Conservation (phyloP, 2,113 vertebrate genomes). For the Nannobrachium achirus region DNA sequence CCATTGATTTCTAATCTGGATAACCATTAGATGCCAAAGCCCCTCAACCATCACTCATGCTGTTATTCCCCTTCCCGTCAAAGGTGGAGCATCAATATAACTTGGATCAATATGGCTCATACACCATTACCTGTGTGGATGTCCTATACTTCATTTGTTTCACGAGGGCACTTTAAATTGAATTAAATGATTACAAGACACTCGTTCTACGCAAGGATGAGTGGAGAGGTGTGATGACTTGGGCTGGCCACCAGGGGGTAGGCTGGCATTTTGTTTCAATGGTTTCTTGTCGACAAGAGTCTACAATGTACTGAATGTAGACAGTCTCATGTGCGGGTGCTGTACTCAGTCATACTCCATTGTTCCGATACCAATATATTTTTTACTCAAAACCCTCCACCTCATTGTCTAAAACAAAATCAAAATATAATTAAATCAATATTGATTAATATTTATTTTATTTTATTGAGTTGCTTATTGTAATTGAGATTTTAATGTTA, state of each 20-base stretch:
- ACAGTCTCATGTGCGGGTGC: too few relatives aligned
- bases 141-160: conserved; percentile 48
- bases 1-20: conserved; percentile 64
- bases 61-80: conserved; percentile 46
- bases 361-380: too few relatives aligned
- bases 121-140: conserved; percentile 49
- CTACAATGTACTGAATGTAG: too few relatives aligned
- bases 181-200: conserved; percentile 43
- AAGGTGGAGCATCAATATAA: conserved; percentile 44
- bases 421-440: too few relatives aligned
- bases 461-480: too few relatives aligned
- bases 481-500: too few relatives aligned
- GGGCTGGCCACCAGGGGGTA: conserved; percentile 63
- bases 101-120: conserved; percentile 55
- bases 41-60: conserved; percentile 43
- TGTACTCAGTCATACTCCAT: too few relatives aligned
- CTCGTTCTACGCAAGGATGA: neutral
- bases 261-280: conserved; percentile 34
- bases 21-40: conserved; percentile 49
- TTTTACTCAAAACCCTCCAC: too few relatives aligned
- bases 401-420: too few relatives aligned
- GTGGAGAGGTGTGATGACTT: conserved; percentile 37
- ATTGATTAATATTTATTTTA: too few relatives aligned
- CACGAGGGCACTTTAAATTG: conserved; percentile 34
- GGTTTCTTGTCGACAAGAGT: too few relatives aligned